Conservation (phyloP, 2,113 vertebrate genomes). For the Pristiophorus japonicus region DNA sequence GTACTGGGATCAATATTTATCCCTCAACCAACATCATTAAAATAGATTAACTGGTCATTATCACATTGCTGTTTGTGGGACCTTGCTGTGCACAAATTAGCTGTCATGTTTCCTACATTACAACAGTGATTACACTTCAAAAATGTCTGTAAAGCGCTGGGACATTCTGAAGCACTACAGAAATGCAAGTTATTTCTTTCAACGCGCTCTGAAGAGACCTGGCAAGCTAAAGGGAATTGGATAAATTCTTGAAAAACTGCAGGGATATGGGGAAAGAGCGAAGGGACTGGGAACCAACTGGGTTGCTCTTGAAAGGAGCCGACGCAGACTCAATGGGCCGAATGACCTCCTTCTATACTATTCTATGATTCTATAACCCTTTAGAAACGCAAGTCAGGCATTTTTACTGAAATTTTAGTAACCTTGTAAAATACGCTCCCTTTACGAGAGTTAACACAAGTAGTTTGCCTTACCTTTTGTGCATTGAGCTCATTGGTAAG, state of each 20-base stretch:
- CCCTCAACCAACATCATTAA: background rate
- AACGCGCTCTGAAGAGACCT: background rate
- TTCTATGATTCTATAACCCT: background rate
- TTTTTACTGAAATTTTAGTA: too few relatives aligned
- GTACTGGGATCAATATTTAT: background rate
- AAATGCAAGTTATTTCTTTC: background rate
- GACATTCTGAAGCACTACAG: too few relatives aligned
- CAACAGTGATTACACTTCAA: background rate
- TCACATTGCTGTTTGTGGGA: background rate
- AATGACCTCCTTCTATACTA: background rate
- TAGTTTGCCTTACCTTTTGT: slow-evolving; percentile 72
- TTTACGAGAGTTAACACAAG: background rate
- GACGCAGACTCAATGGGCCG: too few relatives aligned
- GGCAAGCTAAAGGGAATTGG: background rate
- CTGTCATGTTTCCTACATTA: background rate
- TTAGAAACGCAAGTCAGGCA: background rate
- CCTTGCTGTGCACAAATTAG: background rate
- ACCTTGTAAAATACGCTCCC: background rate
- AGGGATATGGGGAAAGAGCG: background rate
- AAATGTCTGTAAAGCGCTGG: background rate
- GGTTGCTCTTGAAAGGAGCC: background rate
- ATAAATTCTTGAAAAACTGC: background rate
- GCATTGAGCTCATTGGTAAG: slow-evolving; percentile 75
- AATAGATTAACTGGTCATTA: background rate
- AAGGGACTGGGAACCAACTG: background rate